A percentile compares a stretch with the other conserved stretches of the same genome.
Conservation (phyloP, 2,888 invertebrate genomes). For the Dorcus hopei region DNA sequence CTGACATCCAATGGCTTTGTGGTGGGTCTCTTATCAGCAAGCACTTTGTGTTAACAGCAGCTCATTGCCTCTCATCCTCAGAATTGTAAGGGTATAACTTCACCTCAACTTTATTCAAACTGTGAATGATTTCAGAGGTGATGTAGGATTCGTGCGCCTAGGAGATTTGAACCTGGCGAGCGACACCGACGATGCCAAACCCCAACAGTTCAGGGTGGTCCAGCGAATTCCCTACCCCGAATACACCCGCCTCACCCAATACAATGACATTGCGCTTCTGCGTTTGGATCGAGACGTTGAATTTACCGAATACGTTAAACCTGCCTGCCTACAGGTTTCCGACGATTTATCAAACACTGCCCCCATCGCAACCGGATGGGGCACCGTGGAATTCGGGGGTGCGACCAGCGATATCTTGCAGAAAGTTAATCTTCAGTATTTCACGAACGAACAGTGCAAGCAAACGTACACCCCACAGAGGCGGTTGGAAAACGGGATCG, state of each 20-base stretch:
- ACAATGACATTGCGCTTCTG: conserved; percentile 52
- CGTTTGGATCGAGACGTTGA: conserved; percentile 38
- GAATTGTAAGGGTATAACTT: conserved; percentile 14
- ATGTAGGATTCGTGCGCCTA: conserved; percentile 27
- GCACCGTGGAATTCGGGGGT: conserved; percentile 20
- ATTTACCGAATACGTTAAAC: conserved; percentile 43
- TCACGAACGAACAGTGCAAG: conserved; percentile 19
- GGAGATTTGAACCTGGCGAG: conserved; percentile 28
- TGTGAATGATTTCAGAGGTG: conserved; percentile 19
- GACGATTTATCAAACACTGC: conserved; percentile 2
- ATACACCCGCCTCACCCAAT: conserved; percentile 42
- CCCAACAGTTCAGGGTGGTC: conserved; percentile 34
- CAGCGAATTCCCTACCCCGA: conserved; percentile 42
- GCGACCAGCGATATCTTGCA: conserved; percentile 20
- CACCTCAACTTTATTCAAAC: background rate
- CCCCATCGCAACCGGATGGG: conserved; percentile 32
- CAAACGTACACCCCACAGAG: conserved; percentile 11
- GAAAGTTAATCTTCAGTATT: conserved; percentile 25
- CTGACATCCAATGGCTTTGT: conserved; percentile 52
- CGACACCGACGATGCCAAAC: conserved; percentile 20
- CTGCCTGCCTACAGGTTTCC: conserved; percentile 45
- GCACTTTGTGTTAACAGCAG: conserved; percentile 61
- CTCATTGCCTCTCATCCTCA: conserved; percentile 52
- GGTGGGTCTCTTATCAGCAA: conserved; percentile 64
- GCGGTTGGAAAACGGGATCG: conserved; percentile 9